A percentile compares a stretch with the other conserved stretches of the same genome.
Conservation (phyloP, 2,888 invertebrate genomes). For the Listrodromus nycthemerus region DNA sequence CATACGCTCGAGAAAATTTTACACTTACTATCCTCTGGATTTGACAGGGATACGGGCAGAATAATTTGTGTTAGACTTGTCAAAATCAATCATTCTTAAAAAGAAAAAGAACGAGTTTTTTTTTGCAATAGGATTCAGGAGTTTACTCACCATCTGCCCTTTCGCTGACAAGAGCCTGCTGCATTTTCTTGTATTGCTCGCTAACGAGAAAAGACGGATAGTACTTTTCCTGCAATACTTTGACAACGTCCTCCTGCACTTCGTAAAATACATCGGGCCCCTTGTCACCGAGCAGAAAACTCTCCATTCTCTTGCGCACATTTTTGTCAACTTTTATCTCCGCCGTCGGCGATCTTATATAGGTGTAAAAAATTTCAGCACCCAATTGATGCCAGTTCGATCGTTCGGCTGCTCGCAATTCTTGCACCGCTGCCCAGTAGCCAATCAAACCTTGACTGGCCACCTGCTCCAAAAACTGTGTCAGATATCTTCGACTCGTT, state of each 20-base stretch:
- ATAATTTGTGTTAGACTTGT: conserved; percentile 56
- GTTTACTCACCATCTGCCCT: conserved; percentile 83
- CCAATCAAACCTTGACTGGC: conserved; percentile 94
- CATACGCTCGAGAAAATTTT: conserved; percentile 41
- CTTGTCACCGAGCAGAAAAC: conserved; percentile 94
- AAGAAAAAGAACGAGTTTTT: not conserved
- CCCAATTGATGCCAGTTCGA: conserved; percentile 94
- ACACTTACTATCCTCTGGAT: conserved; percentile 68
- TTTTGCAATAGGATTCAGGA: not conserved
- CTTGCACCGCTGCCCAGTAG: conserved; percentile 95
- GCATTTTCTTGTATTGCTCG: conserved; percentile 92
- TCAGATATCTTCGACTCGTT: conserved; percentile 92
- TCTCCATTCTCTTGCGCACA: conserved; percentile 93
- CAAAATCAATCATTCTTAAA: not conserved
- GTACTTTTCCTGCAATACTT: conserved; percentile 93
- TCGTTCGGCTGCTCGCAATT: conserved; percentile 91
- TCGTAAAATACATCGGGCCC: conserved; percentile 95
- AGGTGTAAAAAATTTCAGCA: conserved; percentile 96
- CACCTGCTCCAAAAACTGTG: conserved; percentile 92
- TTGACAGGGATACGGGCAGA: conserved; percentile 41
- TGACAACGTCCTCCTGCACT: conserved; percentile 92
- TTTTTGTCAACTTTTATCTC: conserved; percentile 93
- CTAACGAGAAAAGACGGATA: conserved; percentile 95
- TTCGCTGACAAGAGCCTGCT: conserved; percentile 88
- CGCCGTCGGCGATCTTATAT: conserved; percentile 92